These are phyloP conservation scores for Mastomys coucha DNA, from an alignment of 2,113 vertebrate species.

Conservation along the genomic window DNA sequence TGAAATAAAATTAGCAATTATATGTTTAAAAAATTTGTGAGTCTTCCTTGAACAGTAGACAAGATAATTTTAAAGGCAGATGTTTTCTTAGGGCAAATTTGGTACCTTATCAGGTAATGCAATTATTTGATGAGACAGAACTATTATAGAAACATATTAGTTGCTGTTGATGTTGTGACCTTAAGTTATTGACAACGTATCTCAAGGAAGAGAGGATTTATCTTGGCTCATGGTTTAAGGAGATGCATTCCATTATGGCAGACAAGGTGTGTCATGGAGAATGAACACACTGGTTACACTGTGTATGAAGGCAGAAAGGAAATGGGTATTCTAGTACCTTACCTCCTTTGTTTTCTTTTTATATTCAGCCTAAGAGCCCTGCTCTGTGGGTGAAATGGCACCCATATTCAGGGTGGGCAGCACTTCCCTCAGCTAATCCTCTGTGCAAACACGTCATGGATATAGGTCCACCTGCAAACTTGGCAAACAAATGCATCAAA, in stretches of 20 bases:
- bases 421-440: neutral
- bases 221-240: neutral
- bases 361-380: neutral
- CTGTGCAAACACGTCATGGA: neutral
- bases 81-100: neutral
- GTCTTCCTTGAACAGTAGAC: neutral
- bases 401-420: neutral
- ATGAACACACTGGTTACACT: neutral
- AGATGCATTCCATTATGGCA: neutral
- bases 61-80: constrained; percentile 22
- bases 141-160: neutral
- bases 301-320: neutral
- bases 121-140: constrained; percentile 24
- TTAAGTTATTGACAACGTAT: neutral
- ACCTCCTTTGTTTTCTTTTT: neutral
- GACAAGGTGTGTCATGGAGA: neutral
- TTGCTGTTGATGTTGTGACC: neutral
- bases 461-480: neutral
- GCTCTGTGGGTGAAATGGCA: neutral
- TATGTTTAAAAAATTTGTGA: neutral
- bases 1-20: neutral
- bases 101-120: neutral
- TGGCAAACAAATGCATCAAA: too few species aligned
- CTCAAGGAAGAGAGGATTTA: too few species aligned
- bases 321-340: too few species aligned